Base-by-base conservation (phyloP, 2,888 invertebrate species). In the Calliopum simillimum region DNA sequence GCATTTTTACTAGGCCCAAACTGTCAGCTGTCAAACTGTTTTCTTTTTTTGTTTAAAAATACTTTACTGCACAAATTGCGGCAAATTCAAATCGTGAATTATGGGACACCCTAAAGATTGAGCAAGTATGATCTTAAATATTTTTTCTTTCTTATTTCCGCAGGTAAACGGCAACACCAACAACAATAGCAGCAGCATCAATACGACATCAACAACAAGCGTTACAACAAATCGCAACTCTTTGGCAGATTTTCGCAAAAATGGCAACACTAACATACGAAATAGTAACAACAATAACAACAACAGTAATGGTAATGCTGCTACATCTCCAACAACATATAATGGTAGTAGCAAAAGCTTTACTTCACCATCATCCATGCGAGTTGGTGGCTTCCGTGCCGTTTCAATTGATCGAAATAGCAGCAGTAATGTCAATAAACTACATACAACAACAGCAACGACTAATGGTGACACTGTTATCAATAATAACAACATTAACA, bases 161-260 rank as follows among this genome's bases (percentile, higher is more conserved):
- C 33, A 21, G 13, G 16, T 44, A 44, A 19, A 61, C 19, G 21
- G 5, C 59, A 43, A 43, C 43, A 41, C 4, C 41, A 43, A 41
- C 43, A 14, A 33, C 53, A 64, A 69, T 58, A 68, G 13, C 23
- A 21, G 14, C 59, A 4, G 2, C 16, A 55, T 44, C 21, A 14
- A 3, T 33, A 41, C 16, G 70, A 11, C 21, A 53, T 67, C 8
- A 69, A 58, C 47, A 71, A 44, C 64, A 71, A 41, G 55, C 13
- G 53, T 14, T 41, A 78, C 69, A 25, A 78, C 74, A 69, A 84
- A 81, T 76, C 81, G 85, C 4, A 84, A 80, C 64, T 82, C 85
- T 1, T 75, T 84, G 68, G 79, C 82, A 0, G 85, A 85, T 69
- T 85, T 84, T 47, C 82, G 85, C 3, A 78, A 78, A 55, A 65